Conservation (phyloP, 2,888 invertebrate genomes). For the Rotaria socialis region DNA sequence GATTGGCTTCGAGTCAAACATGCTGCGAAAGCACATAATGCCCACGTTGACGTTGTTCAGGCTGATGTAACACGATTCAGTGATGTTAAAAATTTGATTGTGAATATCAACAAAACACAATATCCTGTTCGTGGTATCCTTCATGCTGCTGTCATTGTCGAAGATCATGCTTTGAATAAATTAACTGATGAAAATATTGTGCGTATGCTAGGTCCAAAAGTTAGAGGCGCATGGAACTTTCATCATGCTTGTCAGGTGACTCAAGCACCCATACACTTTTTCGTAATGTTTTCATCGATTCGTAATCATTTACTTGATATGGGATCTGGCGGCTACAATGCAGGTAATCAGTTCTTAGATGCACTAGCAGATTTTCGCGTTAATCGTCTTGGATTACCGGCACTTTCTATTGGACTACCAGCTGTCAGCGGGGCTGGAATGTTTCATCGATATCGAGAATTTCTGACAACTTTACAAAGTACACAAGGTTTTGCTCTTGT, state of each 20-base stretch:
- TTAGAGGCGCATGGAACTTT: not conserved
- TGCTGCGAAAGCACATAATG: not conserved
- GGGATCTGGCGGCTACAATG: not conserved
- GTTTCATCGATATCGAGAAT: not conserved
- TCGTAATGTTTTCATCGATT: not conserved
- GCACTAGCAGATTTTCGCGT: not conserved
- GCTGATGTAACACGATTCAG: not conserved
- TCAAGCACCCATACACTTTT: not conserved
- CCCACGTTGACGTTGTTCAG: not conserved
- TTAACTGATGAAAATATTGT: not conserved
- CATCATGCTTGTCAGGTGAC: not conserved
- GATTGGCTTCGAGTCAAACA: not conserved
- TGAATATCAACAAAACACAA: not conserved
- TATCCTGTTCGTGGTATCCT: not conserved
- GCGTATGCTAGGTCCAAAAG: not conserved
- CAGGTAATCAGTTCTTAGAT: not conserved
- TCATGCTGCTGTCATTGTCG: not conserved
- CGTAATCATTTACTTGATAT: not conserved
- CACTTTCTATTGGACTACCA: not conserved
- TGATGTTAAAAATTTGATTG: not conserved
- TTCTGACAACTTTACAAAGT: accelerated
- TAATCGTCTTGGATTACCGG: not conserved
- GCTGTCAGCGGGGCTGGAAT: not conserved
- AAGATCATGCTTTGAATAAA: not conserved
- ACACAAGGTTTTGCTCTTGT: not conserved